Evolutionary conservation across 2,888 invertebrate species (phyloP).

Genomic region (Callyntrura sp.): DNA sequence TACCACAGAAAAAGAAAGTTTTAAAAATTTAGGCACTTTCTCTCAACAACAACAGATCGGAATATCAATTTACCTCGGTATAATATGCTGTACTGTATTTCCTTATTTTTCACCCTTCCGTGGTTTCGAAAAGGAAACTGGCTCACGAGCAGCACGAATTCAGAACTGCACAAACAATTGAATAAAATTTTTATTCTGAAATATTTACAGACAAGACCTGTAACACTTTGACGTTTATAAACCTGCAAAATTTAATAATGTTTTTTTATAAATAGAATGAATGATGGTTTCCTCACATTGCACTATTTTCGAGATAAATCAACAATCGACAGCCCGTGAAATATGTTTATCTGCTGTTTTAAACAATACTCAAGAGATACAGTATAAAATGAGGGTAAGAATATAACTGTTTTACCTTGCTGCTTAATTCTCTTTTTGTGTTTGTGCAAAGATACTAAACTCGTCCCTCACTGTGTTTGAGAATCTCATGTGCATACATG

Average conservation of each 20-base stretch:
- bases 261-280: not conserved
- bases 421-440: not conserved
- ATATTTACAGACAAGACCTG: conserved; percentile 53
- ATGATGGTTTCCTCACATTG: conserved; percentile 8
- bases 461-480: not conserved
- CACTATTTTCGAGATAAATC: not conserved
- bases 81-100: not conserved
- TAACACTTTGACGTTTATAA: conserved; percentile 49
- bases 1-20: conserved; percentile 36
- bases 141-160: conserved; percentile 5
- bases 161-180: not conserved
- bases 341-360: conserved; percentile 26
- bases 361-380: not conserved
- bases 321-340: conserved; percentile 56
- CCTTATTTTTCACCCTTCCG: conserved; percentile 54
- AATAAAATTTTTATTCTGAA: conserved; percentile 3
- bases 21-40: conserved; percentile 45
- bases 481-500: conserved; percentile 56
- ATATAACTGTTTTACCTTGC: conserved; percentile 41
- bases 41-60: not conserved
- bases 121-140: conserved; percentile 60
- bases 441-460: not conserved
- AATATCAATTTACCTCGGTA: not conserved
- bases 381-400: not conserved
- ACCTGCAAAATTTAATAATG: not conserved